Percentiles rank a stretch among this genome's conserved stretches.
phyloP scores from a whole-genome alignment of 1,140 invertebrate genomes.

The Lepidurus couesii region DNA sequence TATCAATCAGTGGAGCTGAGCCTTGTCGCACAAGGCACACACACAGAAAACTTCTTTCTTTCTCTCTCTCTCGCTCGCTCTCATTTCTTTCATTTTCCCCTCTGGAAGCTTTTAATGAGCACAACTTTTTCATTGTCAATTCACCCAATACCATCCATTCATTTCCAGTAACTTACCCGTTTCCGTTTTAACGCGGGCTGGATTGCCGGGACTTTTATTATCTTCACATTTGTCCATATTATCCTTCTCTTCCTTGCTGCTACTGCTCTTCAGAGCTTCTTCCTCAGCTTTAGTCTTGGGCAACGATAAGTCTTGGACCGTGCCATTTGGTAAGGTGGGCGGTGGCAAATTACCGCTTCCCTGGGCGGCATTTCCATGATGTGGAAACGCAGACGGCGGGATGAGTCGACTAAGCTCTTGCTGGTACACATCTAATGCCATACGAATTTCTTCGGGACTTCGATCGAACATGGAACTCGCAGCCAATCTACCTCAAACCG shows the following conservation, averaged over 20 bases:
- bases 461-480: conserved; percentile 59
- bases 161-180: background rate
- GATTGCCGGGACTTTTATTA: conserved; percentile 17
- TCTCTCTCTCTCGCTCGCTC: background rate
- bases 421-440: conserved; percentile 86
- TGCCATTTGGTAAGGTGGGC: conserved; percentile 48
- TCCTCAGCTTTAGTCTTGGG: conserved; percentile 46
- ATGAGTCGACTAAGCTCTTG: conserved; percentile 79
- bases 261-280: conserved; percentile 21
- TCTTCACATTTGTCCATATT: background rate
- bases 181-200: conserved; percentile 18
- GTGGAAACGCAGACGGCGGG: conserved; percentile 38
- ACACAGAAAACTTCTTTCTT: background rate
- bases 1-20: conserved; percentile 5
- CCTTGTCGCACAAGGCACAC: background rate
- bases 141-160: conserved; percentile 2
- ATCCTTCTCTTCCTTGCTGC: conserved; percentile 24
- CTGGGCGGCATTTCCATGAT: conserved; percentile 36
- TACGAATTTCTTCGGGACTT: conserved; percentile 75
- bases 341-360: conserved; percentile 36
- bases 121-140: background rate
- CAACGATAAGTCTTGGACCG: conserved; percentile 76
- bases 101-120: background rate
- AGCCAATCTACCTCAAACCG: conserved; percentile 39
- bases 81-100: background rate